Base-by-base conservation (phyloP, 1,140 invertebrate species). In the Odontomachus brunneus region DNA sequence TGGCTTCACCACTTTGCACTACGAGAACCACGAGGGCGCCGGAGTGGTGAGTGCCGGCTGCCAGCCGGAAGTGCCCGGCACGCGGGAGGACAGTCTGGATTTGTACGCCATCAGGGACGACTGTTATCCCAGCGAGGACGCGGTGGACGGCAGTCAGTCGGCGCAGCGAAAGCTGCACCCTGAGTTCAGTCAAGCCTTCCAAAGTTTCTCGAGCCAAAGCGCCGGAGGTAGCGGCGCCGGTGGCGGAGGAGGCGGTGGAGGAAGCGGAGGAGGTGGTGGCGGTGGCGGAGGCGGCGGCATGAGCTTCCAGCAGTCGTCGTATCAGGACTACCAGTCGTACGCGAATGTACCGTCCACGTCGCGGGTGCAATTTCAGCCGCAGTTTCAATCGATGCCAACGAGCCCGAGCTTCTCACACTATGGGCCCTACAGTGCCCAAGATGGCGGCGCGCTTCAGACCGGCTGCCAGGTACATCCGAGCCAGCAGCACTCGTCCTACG, bases 61-160 rank as follows among this genome's bases (percentile, higher is more conserved):
- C 29, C 87, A 92, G 89, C 63, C 88, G 15, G 94, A 95, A 59
- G 90, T 96, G 17, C 95, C 95, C 44, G 80, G 84, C n/a, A 93
- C 94, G 3, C 89, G 95, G 49, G 96, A 96, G 83, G 96, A 96
- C 86, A 96, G 96, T 51, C 91, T 96, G 15, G 95, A 96, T 88
- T 92, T 97, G 60, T 97, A 96, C 88, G 94, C 95, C 15, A 96
- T 96, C 83, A 93, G 96, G 44, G 96, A 96, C 82, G 95, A 96
- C 76, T 96, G 96, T 78, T 97, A 97, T 89, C 95, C 95, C 1
- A 95, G 95, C 85, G 95, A 97, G 66, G 92, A 94, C n/a, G 84
- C 90, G 14, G 86, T 90, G 17, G 92, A 93, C 19, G 84, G 85
- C 49, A 84, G 84, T 26, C 89, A 91, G 4, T 80, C 75, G 38